Conservation (phyloP, 2,888 invertebrate species). For the Erynnis tages region DNA sequence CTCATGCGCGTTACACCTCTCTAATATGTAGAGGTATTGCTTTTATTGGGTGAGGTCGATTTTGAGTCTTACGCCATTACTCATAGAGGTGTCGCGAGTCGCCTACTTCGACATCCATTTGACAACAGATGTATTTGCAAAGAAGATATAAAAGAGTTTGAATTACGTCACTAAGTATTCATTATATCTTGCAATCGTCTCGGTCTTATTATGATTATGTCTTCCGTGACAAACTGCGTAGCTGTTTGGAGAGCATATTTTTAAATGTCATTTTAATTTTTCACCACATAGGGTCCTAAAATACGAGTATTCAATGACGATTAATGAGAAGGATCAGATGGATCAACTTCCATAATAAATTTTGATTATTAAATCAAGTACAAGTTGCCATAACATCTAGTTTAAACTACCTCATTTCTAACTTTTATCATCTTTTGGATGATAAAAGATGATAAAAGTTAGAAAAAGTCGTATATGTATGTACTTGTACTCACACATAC, state of each 20-base stretch:
- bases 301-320: no score
- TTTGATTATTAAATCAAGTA: no score
- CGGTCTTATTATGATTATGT: not conserved
- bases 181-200: conserved; percentile 1
- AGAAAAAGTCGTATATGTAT: no score
- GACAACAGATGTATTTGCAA: not conserved
- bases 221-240: not conserved
- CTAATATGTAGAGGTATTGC: not conserved
- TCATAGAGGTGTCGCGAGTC: not conserved
- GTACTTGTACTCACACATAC: no score
- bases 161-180: conserved; percentile 3
- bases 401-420: no score
- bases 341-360: no score
- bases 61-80: not conserved
- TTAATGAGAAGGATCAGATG: no score
- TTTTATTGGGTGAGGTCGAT: not conserved
- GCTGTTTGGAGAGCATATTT: not conserved
- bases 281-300: no score
- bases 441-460: no score
- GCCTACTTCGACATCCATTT: not conserved
- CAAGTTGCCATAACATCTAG: no score
- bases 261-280: no score
- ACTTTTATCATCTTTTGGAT: no score
- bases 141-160: not conserved
- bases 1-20: conserved; percentile 10